A percentile compares a stretch with the other conserved stretches of the same genome.
Conservation (phyloP, 2,888 invertebrate genomes). For the Minunthozetes semirufus region DNA sequence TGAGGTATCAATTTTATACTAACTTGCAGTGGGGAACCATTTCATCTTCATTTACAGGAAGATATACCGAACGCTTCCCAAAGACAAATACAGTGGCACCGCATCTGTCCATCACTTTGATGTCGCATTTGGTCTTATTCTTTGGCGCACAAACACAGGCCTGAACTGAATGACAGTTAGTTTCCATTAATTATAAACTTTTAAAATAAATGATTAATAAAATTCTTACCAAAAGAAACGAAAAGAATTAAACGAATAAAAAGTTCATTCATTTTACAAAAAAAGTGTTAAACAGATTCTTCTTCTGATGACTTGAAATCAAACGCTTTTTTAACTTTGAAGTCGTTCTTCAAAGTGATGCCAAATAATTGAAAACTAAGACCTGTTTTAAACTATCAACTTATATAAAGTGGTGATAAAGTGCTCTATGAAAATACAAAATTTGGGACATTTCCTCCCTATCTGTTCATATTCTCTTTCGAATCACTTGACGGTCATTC, state of each 20-base stretch:
- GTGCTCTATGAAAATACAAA: neutral
- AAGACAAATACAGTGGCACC: slow-evolving; percentile 35
- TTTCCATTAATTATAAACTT: neutral
- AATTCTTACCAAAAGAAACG: slow-evolving; percentile 12
- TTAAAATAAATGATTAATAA: neutral
- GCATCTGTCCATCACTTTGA: slow-evolving; percentile 34
- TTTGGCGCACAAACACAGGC: neutral
- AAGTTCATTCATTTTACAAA: neutral
- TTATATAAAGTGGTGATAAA: neutral
- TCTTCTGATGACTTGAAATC: neutral
- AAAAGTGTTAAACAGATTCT: neutral
- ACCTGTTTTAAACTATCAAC: neutral
- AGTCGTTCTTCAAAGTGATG: neutral
- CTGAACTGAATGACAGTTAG: neutral
- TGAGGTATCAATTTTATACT: neutral
- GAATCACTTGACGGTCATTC: slow-evolving; percentile 26
- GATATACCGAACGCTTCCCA: slow-evolving; percentile 35
- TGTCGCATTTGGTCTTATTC: slow-evolving; percentile 34
- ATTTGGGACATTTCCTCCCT: slow-evolving; percentile 22
- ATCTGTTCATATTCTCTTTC: neutral
- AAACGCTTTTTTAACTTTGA: neutral
- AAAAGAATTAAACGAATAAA: neutral
- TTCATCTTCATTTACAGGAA: slow-evolving; percentile 35
- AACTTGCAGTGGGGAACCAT: slow-evolving; percentile 38
- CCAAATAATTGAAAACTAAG: neutral